Conservation (phyloP, 2,797 vertebrate genomes). For the Eulemur albifrons region DNA sequence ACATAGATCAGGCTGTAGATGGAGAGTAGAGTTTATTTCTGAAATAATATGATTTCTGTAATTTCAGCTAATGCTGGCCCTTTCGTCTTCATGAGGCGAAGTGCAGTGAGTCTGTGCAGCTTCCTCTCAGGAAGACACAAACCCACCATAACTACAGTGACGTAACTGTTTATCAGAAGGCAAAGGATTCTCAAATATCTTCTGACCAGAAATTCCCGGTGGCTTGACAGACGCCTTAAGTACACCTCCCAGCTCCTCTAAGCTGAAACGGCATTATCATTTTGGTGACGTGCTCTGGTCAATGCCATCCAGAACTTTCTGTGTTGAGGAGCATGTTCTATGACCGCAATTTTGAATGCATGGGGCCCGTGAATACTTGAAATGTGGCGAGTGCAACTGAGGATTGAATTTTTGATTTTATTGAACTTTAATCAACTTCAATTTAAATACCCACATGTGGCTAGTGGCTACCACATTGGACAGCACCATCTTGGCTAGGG, state of each 20-base stretch:
- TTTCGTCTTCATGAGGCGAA: not conserved
- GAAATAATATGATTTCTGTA: slow-evolving; percentile 38
- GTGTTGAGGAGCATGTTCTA: not conserved
- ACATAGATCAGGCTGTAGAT: not conserved
- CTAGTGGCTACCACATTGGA: not conserved
- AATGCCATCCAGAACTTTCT: not conserved
- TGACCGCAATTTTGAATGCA: not conserved
- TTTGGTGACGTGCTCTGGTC: not conserved
- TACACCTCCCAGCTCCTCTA: not conserved
- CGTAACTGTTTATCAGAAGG: not conserved
- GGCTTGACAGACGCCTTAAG: not conserved
- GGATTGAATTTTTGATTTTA: not conserved
- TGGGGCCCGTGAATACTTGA: not conserved
- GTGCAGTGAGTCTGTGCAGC: not conserved
- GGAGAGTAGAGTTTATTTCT: slow-evolving; percentile 31
- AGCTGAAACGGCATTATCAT: not conserved
- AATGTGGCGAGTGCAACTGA: not conserved
- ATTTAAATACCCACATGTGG: not conserved
- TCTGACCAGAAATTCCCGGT: not conserved
- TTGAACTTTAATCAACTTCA: not conserved
- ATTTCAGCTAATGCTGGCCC: slow-evolving; percentile 8
- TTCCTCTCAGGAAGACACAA: not conserved
- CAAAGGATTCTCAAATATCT: not conserved
- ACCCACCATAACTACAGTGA: not conserved
- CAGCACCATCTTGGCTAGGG: rapidly evolving